A percentile compares a stretch with the other conserved stretches of the same genome.
These are phyloP conservation scores for Calycopis cecrops DNA, from an alignment of 1,140 invertebrate genomes.

Conservation along the genomic window DNA sequence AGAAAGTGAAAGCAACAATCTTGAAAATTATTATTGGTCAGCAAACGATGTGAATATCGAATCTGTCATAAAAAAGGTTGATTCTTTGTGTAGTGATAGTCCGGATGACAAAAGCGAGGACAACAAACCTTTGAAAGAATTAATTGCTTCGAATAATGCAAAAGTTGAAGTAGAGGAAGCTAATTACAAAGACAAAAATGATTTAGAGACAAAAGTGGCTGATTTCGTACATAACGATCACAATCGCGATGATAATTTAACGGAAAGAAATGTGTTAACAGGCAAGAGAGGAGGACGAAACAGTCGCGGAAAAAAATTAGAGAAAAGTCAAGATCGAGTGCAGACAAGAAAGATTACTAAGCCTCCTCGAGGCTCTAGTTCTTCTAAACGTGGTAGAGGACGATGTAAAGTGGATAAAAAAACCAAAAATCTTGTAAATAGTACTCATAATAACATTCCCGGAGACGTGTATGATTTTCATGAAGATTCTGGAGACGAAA, in stretches of 20 bases:
- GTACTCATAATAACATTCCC: conserved; percentile 65
- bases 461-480: conserved; percentile 90
- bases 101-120: conserved; percentile 38
- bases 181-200: conserved; percentile 13
- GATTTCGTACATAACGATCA: conserved; percentile 25
- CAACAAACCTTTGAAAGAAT: conserved; percentile 6
- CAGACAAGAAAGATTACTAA: conserved; percentile 77
- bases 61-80: conserved; percentile 86
- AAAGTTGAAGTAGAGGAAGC: conserved; percentile 9
- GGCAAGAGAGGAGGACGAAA: conserved; percentile 71
- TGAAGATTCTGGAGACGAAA: conserved; percentile 87
- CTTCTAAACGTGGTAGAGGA: conserved; percentile 69
- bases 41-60: conserved; percentile 86
- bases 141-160: background rate
- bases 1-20: conserved; percentile 53
- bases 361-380: conserved; percentile 67
- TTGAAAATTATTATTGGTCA: conserved; percentile 85
- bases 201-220: conserved; percentile 16
- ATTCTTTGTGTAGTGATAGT: conserved; percentile 73
- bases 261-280: conserved; percentile 29
- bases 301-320: conserved; percentile 73
- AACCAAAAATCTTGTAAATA: conserved; percentile 72
- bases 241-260: conserved; percentile 33
- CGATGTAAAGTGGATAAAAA: conserved; percentile 75
- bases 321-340: conserved; percentile 66